A percentile compares a stretch with the other conserved stretches of the same genome.
These are phyloP conservation scores for Streblospio benedicti DNA, from an alignment of 1,140 invertebrate genomes.

Conservation along the genomic window DNA sequence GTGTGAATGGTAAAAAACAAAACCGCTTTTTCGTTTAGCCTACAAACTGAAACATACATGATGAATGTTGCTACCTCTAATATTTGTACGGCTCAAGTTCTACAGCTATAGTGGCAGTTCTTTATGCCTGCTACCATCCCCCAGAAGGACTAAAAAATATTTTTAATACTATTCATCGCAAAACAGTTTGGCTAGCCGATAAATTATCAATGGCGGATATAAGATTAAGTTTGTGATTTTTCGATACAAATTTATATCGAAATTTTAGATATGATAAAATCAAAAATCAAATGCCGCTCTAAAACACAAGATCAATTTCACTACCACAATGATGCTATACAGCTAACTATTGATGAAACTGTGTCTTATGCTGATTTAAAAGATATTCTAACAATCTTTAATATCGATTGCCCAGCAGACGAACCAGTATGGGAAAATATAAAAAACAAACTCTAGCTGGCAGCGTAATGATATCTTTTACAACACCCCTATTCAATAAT, in stretches of 20 bases:
- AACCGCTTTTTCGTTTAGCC: constrained; percentile 8
- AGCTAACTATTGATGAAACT: constrained; percentile 15
- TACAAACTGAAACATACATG: constrained; percentile 17
- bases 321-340: too few relatives aligned
- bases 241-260: neutral
- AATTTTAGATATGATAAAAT: neutral
- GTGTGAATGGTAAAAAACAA: constrained; percentile 11
- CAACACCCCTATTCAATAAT: constrained; percentile 13
- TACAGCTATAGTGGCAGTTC: constrained; percentile 13
- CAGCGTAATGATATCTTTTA: constrained; percentile 2
- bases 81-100: constrained; percentile 15
- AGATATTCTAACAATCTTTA: too few relatives aligned
- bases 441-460: too few relatives aligned
- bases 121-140: constrained; percentile 1
- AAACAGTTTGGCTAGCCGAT: neutral
- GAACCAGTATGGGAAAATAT: too few relatives aligned
- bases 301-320: too few relatives aligned
- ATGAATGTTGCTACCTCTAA: constrained; percentile 17
- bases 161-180: neutral
- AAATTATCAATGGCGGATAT: neutral
- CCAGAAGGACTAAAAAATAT: neutral
- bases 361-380: constrained; percentile 7
- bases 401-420: too few relatives aligned
- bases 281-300: too few relatives aligned
- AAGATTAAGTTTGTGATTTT: neutral